A percentile compares a stretch with the other conserved stretches of the same genome.
Evolutionary conservation across 1,140 invertebrate genomes (phyloP).

Genomic region (Drosophila cardini): DNA sequence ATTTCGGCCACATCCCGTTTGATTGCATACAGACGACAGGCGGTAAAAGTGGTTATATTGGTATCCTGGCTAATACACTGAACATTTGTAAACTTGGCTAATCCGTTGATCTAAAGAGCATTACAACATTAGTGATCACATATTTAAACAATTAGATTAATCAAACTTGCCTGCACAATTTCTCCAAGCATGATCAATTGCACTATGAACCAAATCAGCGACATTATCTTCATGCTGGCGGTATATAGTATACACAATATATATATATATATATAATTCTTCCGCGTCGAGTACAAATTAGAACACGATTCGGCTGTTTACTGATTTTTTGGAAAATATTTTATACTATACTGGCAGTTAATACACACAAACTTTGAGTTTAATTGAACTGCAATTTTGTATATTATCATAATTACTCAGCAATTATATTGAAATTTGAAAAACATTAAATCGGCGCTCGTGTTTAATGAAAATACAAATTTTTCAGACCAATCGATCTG

Average conservation of each 20-base stretch:
- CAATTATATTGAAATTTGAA: constrained; percentile 39
- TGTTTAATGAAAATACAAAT: constrained; percentile 40
- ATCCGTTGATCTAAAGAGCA: constrained; percentile 37
- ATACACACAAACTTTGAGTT: neutral
- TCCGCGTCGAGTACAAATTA: neutral
- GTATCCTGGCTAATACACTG: constrained; percentile 55
- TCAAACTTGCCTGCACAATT: constrained; percentile 54
- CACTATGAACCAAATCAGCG: constrained; percentile 23
- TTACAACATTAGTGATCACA: neutral
- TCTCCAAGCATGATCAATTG: constrained; percentile 40
- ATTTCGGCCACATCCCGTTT: constrained; percentile 74
- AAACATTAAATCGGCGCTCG: constrained; percentile 17
- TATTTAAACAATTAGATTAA: neutral
- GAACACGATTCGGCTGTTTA: neutral
- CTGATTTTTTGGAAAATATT: constrained; percentile 11
- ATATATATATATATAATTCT: constrained; percentile 1
- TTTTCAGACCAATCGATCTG: constrained; percentile 8
- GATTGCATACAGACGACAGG: constrained; percentile 67
- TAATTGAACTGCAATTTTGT: constrained; percentile 16
- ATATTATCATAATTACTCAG: constrained; percentile 26
- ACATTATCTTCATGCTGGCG: constrained; percentile 26
- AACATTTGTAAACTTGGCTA: constrained; percentile 75
- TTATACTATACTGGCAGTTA: neutral
- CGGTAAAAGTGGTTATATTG: constrained; percentile 51
- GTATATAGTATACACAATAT: neutral